Base-by-base conservation (phyloP, 30 jellyfish, hydroid and myxozoan genomes). In the Aurelia aurita region DNA sequence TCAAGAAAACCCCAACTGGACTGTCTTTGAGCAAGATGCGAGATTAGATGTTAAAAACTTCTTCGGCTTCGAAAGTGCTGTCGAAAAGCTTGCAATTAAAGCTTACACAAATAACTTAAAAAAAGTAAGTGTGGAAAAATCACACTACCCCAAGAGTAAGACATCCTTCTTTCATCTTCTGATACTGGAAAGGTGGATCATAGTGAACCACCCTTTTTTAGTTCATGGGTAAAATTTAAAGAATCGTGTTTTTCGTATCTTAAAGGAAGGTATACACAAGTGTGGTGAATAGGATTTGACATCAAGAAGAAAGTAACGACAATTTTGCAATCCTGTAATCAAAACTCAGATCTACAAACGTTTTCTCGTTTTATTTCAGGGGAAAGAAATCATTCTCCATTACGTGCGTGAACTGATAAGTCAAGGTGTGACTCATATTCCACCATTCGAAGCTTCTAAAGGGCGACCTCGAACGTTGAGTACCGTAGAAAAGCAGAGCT, bases 11-110 rank as follows among this genome's bases (percentile, higher is more conserved):
- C 86, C 96, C 6, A 74, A 74, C 78, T 89, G 97, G 97, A 94
- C 99, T 18, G 87, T 94, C 1, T 94, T 94, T 54, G 99, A 94
- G 55, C 99, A 94, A 79, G 96, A 94, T 72, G 99, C 99, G 0
- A 71, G 96, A 23, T 85, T 94, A 11, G 97, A 94, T 65, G 99
- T 94, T 4, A 91, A 80, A 47, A 94, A 94, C 61, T 94, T 94
- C 78, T 94, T 88, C 35, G 99, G 99, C 16, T 89, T 94, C 63
- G 99, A 94, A 74, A 72, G 93, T 2, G 99, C 97, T 62, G 97
- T 89, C 14, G 99, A 94, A 71, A 94, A 89, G 55, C 78, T 88
- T 29, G 97, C 97, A 15, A 94, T 94, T 55, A 94, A 94, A 53
- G 99, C 97, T 1, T 94, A 94, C 84, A 94, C 97, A 7, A 82